These are phyloP conservation scores for Spatula versicolor DNA, from an alignment of 2,797 vertebrate genomes.

Conservation along the genomic window DNA sequence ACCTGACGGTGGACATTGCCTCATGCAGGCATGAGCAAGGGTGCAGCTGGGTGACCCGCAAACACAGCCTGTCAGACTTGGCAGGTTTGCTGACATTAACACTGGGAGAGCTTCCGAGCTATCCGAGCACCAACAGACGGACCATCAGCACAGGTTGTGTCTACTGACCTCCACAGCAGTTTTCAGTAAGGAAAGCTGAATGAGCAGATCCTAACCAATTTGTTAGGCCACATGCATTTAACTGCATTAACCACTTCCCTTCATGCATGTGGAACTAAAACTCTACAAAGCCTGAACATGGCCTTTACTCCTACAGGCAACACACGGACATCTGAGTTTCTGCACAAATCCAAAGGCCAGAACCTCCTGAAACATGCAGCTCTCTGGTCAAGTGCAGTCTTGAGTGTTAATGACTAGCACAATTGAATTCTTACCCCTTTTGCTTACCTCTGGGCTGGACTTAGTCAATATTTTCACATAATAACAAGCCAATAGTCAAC, in stretches of 20 bases:
- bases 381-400: neutral
- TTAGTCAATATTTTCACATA: neutral
- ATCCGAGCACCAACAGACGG: neutral
- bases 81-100: neutral
- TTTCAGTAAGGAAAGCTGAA: neutral
- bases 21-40: accelerated
- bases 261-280: neutral
- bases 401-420: neutral
- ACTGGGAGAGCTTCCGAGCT: neutral
- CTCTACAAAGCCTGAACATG: neutral
- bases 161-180: neutral
- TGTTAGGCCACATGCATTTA: neutral
- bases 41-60: neutral
- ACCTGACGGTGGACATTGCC: neutral
- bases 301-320: neutral
- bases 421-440: neutral
- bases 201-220: neutral
- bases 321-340: neutral
- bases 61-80: neutral
- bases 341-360: neutral
- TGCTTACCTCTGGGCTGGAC: neutral
- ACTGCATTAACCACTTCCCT: neutral
- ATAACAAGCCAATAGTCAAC: neutral
- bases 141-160: neutral
- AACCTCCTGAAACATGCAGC: neutral